phyloP scores from a whole-genome alignment of 2,888 invertebrate genomes.

The Drosophila cognata region DNA sequence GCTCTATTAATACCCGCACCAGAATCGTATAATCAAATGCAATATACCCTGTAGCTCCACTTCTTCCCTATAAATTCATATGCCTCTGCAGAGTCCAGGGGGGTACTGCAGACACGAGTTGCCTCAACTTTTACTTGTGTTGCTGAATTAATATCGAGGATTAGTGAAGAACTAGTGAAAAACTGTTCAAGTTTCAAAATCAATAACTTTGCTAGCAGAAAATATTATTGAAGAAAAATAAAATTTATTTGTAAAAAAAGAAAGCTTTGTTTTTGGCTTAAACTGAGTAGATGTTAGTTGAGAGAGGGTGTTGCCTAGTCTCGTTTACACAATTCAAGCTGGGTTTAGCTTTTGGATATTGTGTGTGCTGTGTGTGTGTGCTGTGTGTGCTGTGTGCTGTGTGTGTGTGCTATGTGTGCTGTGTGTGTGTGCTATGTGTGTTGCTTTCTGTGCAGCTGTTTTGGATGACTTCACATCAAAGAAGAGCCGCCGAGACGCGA shows the following conservation, averaged over 20 bases:
- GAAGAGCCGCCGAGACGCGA: conserved; percentile 57
- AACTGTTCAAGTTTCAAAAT: background rate
- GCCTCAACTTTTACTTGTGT: background rate
- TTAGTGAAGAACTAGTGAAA: background rate
- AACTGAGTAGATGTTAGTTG: background rate
- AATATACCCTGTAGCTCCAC: background rate
- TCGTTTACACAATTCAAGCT: background rate
- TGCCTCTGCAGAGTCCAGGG: background rate
- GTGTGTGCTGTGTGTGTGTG: background rate
- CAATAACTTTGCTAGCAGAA: background rate
- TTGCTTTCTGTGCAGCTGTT: conserved; percentile 28
- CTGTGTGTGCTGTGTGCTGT: background rate
- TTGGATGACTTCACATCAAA: conserved; percentile 31
- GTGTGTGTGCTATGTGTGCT: background rate
- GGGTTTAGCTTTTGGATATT: background rate
- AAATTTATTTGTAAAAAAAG: background rate
- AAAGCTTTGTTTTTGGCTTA: background rate
- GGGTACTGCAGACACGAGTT: background rate
- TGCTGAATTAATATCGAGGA: background rate
- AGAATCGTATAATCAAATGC: conserved; percentile 1
- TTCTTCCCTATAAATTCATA: background rate
- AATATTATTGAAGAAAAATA: background rate
- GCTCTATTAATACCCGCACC: conserved; percentile 16
- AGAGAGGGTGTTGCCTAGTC: background rate
- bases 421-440: background rate